These are phyloP conservation scores for Leiothrix lutea DNA, from an alignment of 2,113 vertebrate species.

Conservation along the genomic window DNA sequence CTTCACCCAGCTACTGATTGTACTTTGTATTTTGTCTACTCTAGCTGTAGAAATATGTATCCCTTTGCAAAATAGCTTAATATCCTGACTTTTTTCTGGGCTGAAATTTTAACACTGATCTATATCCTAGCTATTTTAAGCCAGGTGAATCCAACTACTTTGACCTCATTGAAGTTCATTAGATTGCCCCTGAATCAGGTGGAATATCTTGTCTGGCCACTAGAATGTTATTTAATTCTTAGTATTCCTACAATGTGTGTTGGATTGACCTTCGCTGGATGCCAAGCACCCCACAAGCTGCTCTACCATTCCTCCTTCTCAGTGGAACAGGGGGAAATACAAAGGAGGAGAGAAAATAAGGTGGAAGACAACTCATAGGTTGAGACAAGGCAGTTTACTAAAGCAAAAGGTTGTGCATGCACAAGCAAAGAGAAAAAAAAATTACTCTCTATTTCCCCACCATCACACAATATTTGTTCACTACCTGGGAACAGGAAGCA, in stretches of 20 bases:
- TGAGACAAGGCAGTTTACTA: background rate
- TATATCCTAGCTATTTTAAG: background rate
- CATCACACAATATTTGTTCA: background rate
- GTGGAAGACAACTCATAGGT: accelerated
- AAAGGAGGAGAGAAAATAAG: background rate
- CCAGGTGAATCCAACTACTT: background rate
- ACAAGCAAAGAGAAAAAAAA: background rate
- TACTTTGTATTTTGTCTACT: background rate
- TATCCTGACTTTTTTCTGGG: background rate
- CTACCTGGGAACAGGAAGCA: background rate
- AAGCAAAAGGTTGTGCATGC: background rate
- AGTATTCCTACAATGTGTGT: background rate
- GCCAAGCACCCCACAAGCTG: background rate
- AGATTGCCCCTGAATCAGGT: background rate
- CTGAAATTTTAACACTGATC: background rate
- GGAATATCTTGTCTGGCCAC: background rate
- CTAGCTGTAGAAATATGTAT: background rate
- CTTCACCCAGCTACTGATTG: background rate
- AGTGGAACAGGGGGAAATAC: no score
- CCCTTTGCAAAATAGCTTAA: background rate
- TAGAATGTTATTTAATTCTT: background rate
- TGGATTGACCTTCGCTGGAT: background rate
- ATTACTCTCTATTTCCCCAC: background rate
- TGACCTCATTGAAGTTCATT: background rate
- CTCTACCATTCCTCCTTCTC: background rate